A percentile compares a stretch with the other conserved stretches of the same genome.
Conservation (phyloP, 2,113 vertebrate species). For the Ptyas mucosa region DNA sequence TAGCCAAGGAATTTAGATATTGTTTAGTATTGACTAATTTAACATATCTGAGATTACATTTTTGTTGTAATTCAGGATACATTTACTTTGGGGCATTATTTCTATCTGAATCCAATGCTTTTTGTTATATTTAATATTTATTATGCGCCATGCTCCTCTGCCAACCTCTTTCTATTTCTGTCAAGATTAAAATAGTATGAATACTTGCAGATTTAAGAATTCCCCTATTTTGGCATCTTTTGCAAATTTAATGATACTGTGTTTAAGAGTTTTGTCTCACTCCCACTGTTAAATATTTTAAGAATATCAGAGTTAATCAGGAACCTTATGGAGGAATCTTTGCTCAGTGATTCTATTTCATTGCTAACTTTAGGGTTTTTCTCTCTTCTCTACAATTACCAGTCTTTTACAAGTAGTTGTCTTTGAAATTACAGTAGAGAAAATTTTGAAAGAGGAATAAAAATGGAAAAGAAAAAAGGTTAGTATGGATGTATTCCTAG, state of each 20-base stretch:
- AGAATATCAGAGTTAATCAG: constrained; percentile 44
- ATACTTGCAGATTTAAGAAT: constrained; percentile 45
- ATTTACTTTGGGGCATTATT: constrained; percentile 39
- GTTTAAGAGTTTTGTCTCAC: constrained; percentile 54
- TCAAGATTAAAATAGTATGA: constrained; percentile 41
- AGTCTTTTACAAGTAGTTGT: background rate
- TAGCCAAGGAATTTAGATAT: background rate
- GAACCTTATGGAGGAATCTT: background rate
- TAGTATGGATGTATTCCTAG: background rate
- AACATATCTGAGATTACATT: constrained; percentile 15
- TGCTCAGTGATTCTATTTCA: constrained; percentile 12
- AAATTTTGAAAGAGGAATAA: background rate
- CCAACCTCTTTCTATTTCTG: constrained; percentile 44
- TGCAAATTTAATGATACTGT: constrained; percentile 58
- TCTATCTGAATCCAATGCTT: constrained; percentile 43
- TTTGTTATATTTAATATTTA: constrained; percentile 36
- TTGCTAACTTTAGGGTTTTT: background rate
- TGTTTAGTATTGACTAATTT: constrained; percentile 28
- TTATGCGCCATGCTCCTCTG: constrained; percentile 44
- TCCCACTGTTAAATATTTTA: constrained; percentile 56
- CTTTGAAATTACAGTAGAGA: background rate
- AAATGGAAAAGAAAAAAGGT: background rate
- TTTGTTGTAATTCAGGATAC: constrained; percentile 15
- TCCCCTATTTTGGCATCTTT: constrained; percentile 51
- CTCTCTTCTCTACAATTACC: background rate